A percentile compares a stretch with the other conserved stretches of the same genome.
Evolutionary conservation across 2,888 invertebrate genomes (phyloP).

Genomic region (Eupithecia centaureata): DNA sequence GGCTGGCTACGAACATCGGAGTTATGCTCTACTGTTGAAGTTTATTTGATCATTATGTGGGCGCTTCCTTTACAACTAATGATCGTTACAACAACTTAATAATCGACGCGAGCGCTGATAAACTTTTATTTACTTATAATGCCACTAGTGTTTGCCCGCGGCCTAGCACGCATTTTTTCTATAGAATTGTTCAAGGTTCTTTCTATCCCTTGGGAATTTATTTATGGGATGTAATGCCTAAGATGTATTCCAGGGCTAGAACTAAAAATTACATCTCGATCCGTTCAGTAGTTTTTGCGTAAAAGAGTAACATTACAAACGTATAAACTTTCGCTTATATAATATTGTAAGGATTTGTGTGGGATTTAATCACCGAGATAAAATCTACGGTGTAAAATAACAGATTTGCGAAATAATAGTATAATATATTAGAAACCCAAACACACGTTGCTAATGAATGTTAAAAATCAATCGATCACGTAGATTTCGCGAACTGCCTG

Average conservation of each 20-base stretch:
- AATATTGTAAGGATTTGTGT: not conserved
- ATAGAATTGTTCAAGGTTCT: no score
- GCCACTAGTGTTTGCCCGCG: no score
- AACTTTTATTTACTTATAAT: no score
- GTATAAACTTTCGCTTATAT: no score
- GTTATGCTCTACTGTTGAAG: not conserved
- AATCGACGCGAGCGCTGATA: not conserved
- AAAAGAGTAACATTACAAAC: no score
- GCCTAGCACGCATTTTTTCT: no score
- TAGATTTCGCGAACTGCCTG: not conserved
- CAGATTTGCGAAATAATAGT: constrained; percentile 4
- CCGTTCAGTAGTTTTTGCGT: no score
- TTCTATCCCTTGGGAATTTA: no score
- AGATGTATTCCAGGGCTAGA: no score
- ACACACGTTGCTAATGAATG: not conserved
- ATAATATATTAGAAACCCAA: constrained; percentile 1
- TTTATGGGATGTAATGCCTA: no score
- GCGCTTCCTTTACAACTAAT: not conserved
- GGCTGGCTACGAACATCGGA: not conserved
- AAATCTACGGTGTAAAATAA: not conserved
- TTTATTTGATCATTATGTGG: not conserved
- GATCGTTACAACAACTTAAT: not conserved
- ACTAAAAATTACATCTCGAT: no score
- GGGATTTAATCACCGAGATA: not conserved
- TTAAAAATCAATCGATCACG: constrained; percentile 1